Percentiles rank a stretch among this genome's conserved stretches.
Conservation (phyloP, 2,113 vertebrate genomes). For the Mionectes macconnelli region DNA sequence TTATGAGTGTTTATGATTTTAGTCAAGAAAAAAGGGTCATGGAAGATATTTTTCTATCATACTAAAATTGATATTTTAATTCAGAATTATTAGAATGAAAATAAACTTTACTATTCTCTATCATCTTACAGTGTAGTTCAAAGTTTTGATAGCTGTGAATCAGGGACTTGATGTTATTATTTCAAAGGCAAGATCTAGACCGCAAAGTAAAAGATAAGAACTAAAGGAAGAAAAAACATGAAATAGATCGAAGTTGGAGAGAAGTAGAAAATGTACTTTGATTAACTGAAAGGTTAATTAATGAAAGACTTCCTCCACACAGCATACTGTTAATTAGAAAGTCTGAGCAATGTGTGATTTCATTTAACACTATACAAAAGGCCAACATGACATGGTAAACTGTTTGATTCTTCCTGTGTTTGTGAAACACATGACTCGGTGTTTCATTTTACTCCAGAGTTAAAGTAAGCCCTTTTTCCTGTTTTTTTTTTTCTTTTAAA, state of each 20-base stretch:
- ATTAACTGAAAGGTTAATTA: conserved; percentile 41
- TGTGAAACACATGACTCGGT: neutral
- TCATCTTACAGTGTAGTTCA: neutral
- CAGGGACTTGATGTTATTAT: neutral
- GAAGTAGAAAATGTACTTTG: neutral
- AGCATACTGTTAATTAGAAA: neutral
- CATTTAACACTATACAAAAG: neutral
- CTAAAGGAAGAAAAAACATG: neutral
- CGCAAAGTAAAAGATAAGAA: neutral
- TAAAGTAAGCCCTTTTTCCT: neutral
- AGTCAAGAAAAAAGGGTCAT: neutral
- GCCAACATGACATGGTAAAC: neutral
- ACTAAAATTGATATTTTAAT: neutral
- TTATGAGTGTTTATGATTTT: neutral
- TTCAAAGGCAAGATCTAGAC: neutral
- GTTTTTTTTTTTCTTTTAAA: neutral
- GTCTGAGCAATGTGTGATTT: neutral
- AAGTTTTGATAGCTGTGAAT: neutral
- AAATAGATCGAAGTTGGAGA: neutral
- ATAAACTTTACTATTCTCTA: neutral
- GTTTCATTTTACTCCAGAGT: neutral
- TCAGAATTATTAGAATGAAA: neutral
- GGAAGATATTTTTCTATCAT: neutral
- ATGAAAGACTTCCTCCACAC: neutral
- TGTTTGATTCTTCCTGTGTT: neutral